phyloP scores from a whole-genome alignment of 2,888 invertebrate species.

The Chloromyia formosa region DNA sequence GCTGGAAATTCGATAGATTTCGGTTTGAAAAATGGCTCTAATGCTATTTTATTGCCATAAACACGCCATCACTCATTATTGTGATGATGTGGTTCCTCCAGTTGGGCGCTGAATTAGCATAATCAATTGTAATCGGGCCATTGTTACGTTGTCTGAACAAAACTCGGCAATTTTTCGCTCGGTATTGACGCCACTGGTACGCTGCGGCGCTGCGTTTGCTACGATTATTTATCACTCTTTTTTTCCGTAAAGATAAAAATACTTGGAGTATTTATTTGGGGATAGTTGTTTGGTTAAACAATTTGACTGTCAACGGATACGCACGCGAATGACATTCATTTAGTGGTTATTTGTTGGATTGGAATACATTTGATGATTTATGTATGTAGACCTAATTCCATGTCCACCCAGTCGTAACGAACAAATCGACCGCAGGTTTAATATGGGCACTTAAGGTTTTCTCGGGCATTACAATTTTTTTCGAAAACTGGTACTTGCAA shows the following conservation, averaged over 20 bases:
- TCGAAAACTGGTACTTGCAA: no score
- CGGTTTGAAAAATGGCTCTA: not conserved
- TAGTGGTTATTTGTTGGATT: not conserved
- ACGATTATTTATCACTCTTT: not conserved
- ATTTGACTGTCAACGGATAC: conserved; percentile 7
- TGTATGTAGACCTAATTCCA: not conserved
- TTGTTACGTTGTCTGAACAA: conserved; percentile 14
- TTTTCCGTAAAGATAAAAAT: not conserved
- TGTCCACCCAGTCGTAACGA: not conserved
- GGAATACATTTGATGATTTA: not conserved
- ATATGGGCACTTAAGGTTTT: no score
- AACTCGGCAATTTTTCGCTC: conserved; percentile 6
- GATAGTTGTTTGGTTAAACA: not conserved
- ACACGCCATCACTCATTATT: conserved; percentile 13
- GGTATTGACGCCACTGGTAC: not conserved
- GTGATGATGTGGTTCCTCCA: not conserved
- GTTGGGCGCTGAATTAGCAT: conserved; percentile 11
- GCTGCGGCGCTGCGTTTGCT: not conserved
- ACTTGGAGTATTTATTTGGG: conserved; percentile 6
- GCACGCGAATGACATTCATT: conserved; percentile 19
- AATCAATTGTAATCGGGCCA: conserved; percentile 15
- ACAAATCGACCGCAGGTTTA: no score
- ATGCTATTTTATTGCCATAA: conserved; percentile 18
- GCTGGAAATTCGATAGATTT: not conserved
- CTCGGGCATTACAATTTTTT: no score